Percentiles rank a stretch among this genome's conserved stretches.
These are phyloP conservation scores for Mesorhabditis sp. DNA, from an alignment of 2,888 invertebrate genomes.

Conservation along the genomic window DNA sequence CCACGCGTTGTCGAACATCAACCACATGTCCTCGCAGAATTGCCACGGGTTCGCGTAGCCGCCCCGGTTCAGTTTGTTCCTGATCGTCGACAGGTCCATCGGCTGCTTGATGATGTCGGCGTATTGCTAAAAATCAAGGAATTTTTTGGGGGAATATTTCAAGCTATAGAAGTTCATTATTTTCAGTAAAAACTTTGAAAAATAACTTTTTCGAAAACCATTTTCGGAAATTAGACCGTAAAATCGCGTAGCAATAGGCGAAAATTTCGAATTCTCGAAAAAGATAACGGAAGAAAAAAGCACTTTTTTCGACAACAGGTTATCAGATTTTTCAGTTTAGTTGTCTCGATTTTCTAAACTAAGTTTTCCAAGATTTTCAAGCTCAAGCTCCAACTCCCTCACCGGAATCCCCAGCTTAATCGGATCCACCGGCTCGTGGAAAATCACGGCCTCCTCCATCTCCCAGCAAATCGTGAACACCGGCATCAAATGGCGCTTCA, in stretches of 20 bases:
- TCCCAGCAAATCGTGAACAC: conserved; percentile 85
- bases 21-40: conserved; percentile 97
- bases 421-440: conserved; percentile 93
- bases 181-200: too few relatives aligned
- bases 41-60: conserved; percentile 97
- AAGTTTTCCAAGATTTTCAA: not conserved
- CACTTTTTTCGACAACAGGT: too few relatives aligned
- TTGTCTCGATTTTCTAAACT: too few relatives aligned
- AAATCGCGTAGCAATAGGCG: too few relatives aligned
- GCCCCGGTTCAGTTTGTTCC: conserved; percentile 83
- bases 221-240: too few relatives aligned
- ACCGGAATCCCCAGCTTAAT: conserved; percentile 64
- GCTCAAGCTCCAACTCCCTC: conserved; percentile 30
- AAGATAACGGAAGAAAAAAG: too few relatives aligned
- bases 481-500: conserved; percentile 74
- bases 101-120: conserved; percentile 70
- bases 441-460: conserved; percentile 87
- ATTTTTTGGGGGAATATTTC: too few relatives aligned
- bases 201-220: too few relatives aligned
- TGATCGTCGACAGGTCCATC: conserved; percentile 93
- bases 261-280: too few relatives aligned
- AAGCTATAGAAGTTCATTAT: not conserved
- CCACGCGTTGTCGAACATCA: conserved; percentile 99
- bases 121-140: conserved; percentile 62
- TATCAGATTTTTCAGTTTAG: too few relatives aligned